A percentile compares a stretch with the other conserved stretches of the same genome.
Conservation (phyloP, 2,113 vertebrate genomes). For the Paradisaea rubra region DNA sequence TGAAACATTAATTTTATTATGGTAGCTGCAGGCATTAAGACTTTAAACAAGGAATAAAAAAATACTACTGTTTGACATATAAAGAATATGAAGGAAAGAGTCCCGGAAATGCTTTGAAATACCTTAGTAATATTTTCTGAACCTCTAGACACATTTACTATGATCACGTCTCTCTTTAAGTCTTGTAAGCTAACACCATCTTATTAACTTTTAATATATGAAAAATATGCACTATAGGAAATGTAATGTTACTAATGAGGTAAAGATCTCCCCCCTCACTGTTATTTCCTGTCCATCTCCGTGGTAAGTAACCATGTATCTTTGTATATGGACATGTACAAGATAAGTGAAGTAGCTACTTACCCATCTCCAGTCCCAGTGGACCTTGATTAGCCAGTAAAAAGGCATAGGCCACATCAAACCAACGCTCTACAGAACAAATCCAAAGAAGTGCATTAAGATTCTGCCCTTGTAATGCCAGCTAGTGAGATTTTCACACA, state of each 20-base stretch:
- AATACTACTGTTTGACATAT: background rate
- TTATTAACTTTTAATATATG: constrained; percentile 63
- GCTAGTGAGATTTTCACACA: constrained; percentile 1
- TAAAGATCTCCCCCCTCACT: constrained; percentile 17
- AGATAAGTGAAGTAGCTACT: constrained; percentile 50
- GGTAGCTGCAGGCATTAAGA: background rate
- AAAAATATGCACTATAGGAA: constrained; percentile 48
- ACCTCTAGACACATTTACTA: background rate
- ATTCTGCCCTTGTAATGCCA: constrained; percentile 46
- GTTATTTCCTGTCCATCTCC: constrained; percentile 57
- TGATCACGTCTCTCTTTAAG: background rate
- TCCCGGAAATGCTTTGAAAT: background rate
- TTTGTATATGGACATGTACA: constrained; percentile 14
- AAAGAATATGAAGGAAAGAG: background rate
- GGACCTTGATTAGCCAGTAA: constrained; percentile 36
- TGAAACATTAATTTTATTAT: background rate
- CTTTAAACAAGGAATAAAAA: background rate
- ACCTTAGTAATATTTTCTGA: background rate
- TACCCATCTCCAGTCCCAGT: constrained; percentile 44
- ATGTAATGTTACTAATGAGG: constrained; percentile 41
- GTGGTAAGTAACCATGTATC: constrained; percentile 55
- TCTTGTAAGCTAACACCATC: background rate
- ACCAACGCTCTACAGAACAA: background rate
- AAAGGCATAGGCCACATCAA: constrained; percentile 23
- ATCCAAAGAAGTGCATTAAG: background rate